Base-by-base conservation (phyloP, 2,888 invertebrate genomes). In the Folsomia candida region DNA sequence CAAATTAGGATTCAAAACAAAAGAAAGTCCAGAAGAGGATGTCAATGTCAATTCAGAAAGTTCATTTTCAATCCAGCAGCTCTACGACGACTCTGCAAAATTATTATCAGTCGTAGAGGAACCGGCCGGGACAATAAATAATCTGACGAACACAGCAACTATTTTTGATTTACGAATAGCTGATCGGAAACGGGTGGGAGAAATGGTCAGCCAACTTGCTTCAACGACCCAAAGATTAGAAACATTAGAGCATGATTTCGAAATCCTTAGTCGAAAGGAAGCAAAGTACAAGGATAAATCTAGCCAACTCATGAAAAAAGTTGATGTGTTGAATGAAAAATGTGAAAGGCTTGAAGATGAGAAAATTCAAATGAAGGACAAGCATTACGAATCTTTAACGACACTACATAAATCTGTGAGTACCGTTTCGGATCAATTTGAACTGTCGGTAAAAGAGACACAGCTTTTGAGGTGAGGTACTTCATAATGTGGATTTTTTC, bases 141-240 rank as follows among this genome's bases (percentile, higher is more conserved):
- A 4, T 14, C 37, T 4, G 4, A 54, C 54, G n/a, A 22, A 54
- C 11, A 22, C 54, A 20, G 51, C 69, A 2, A 58, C 72, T 2
- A 71, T 78, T 61, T 73, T 78, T 63, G 70, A 76, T 2, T 54
- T 78, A 9, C 18, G 72, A 4, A 54, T 62, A 9, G 62, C 72
- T n/a, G 78, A 78, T 58, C 71, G 78, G 37, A 37, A 75, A 57
- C 51, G 75, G 51, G 69, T 78, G 51, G 73, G 75, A 6, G 60
- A 67, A 25, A 47, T 78, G 22, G 69, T 78, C 27, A 61, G 51
- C 18, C 67, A 75, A 58, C 51, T 78, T 6, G 69, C 75, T 9
- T 69, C 75, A 11, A 26, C 75, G 4, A 70, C 77, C 63, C 76
- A 75, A 25, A 51, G 68, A 65, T 61, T 69, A 2, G 70, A 75